Evolutionary conservation across 2,113 vertebrate genomes (phyloP).

Genomic region (Cygnus buccinator): DNA sequence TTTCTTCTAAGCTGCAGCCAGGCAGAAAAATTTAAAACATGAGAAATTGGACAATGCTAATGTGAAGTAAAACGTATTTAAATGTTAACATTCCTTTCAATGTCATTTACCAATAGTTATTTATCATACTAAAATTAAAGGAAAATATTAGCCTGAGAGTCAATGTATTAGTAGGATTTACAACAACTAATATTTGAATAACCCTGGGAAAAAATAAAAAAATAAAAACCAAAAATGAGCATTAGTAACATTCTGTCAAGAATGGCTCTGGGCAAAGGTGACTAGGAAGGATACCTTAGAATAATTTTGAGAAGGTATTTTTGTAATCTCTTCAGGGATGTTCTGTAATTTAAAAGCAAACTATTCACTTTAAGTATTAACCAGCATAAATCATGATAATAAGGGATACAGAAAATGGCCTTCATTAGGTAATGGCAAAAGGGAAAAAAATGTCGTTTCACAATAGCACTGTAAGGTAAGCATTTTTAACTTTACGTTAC

Average conservation of each 20-base stretch:
- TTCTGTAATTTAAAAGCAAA: slow-evolving; percentile 39
- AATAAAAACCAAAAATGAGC: slow-evolving; percentile 21
- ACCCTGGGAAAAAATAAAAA: background rate
- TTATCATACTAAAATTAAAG: slow-evolving; percentile 71
- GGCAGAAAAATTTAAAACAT: slow-evolving; percentile 81
- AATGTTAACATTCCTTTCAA: slow-evolving; percentile 74
- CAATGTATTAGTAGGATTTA: slow-evolving; percentile 55
- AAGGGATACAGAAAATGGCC: background rate
- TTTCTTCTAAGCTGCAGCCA: slow-evolving; percentile 79
- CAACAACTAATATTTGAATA: slow-evolving; percentile 73
- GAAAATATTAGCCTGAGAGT: slow-evolving; percentile 73
- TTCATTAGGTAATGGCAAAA: slow-evolving; percentile 15
- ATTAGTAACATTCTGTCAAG: slow-evolving; percentile 1
- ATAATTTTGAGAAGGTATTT: background rate
- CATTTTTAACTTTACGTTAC: background rate
- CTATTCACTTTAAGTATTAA: slow-evolving; percentile 29
- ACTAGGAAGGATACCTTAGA: slow-evolving; percentile 1
- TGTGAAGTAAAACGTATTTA: slow-evolving; percentile 78
- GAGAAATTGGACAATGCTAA: slow-evolving; percentile 80
- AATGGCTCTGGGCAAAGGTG: slow-evolving; percentile 55
- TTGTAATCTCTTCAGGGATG: background rate
- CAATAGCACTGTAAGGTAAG: background rate
- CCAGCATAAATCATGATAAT: background rate
- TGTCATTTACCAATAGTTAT: slow-evolving; percentile 72
- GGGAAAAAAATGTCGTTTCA: background rate